These are phyloP conservation scores for Nasonia longicornis DNA, from an alignment of 1,140 invertebrate genomes.

Conservation along the genomic window DNA sequence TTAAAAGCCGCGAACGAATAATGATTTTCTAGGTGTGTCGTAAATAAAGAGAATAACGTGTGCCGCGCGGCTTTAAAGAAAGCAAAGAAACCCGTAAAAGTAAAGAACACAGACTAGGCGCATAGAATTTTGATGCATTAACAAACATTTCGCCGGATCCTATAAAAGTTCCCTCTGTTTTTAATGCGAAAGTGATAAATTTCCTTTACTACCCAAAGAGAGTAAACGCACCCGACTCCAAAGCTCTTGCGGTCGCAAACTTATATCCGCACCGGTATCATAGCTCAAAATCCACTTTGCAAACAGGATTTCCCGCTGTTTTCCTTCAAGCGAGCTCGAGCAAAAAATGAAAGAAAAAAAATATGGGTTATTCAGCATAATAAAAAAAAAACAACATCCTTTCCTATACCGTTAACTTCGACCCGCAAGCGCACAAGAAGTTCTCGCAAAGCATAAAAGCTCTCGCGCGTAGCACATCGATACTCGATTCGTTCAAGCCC, in stretches of 20 bases:
- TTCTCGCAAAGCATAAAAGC: not conserved
- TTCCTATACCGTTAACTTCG: too few species aligned
- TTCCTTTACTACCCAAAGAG: not conserved
- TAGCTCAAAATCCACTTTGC: not conserved
- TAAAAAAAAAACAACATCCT: too few species aligned
- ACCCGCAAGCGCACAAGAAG: too few species aligned
- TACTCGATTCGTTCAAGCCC: not conserved
- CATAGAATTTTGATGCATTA: constrained; percentile 27
- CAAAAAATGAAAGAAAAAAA: too few species aligned
- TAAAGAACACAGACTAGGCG: not conserved
- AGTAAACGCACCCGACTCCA: not conserved
- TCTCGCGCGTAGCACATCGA: not conserved
- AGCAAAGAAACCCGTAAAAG: constrained; percentile 17
- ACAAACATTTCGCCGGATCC: constrained; percentile 18
- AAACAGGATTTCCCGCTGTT: too few species aligned
- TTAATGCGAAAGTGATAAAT: not conserved
- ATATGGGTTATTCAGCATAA: too few species aligned
- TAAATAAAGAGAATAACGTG: not conserved
- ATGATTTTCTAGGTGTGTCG: not conserved
- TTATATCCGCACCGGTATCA: too few species aligned
- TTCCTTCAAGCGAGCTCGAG: too few species aligned
- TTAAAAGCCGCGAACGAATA: not conserved
- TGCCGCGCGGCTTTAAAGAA: not conserved
- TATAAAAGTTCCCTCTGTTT: not conserved
- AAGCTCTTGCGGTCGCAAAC: not conserved